Evolutionary conservation across 1,140 invertebrate genomes (phyloP).

Genomic region (Penaeus indicus): DNA sequence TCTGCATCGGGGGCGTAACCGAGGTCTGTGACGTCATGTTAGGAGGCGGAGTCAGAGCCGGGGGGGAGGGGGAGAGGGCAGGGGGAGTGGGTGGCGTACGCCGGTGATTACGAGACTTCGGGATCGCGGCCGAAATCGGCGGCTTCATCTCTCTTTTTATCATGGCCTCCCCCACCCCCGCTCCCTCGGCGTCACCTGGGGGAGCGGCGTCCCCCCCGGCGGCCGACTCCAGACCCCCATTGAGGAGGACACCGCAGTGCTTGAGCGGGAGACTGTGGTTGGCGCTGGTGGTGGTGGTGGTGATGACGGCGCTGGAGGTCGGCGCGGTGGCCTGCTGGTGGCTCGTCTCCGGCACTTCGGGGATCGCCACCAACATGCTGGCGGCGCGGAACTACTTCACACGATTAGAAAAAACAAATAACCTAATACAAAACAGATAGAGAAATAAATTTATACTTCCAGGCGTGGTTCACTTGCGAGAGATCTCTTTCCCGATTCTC

Average conservation of each 20-base stretch:
- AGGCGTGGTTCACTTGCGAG: no score
- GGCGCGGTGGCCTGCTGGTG: constrained; percentile 4
- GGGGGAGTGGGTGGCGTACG: constrained; percentile 18
- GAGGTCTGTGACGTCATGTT: constrained; percentile 20
- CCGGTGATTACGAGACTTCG: constrained; percentile 35
- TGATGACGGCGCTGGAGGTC: background rate
- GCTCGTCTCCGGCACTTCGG: constrained; percentile 47
- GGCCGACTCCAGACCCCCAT: no score
- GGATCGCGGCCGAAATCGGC: constrained; percentile 46
- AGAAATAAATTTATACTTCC: no score
- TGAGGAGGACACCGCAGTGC: background rate
- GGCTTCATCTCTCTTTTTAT: constrained; percentile 50
- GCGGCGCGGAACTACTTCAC: background rate
- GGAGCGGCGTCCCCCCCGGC: background rate
- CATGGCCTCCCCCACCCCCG: background rate
- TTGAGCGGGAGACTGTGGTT: background rate
- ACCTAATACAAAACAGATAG: no score
- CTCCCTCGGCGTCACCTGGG: background rate
- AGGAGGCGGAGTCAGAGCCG: background rate
- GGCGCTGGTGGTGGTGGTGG: constrained; percentile 26
- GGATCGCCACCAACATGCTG: constrained; percentile 50
- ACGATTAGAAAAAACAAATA: no score
- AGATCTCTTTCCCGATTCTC: no score
- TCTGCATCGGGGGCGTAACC: background rate
- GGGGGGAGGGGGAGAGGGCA: constrained; percentile 4